These are phyloP conservation scores for Myanophis thanlyinensis DNA, from an alignment of 2,113 vertebrate species.

Conservation along the genomic window DNA sequence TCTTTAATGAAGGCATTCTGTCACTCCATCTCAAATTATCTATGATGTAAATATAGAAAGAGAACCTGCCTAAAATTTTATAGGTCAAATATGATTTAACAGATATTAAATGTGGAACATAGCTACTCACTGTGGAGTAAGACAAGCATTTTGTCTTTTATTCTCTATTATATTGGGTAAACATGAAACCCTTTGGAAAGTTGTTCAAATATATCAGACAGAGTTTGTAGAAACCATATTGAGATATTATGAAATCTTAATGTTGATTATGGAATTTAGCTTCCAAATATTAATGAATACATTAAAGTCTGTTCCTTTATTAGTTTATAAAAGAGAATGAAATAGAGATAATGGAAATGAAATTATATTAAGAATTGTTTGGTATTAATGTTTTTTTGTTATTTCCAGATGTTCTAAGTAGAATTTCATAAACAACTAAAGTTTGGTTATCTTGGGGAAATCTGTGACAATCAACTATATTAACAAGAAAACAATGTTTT, in stretches of 20 bases:
- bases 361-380: not conserved
- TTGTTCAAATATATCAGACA: not conserved
- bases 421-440: not conserved
- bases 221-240: not conserved
- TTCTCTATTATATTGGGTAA: not conserved
- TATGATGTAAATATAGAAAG: not conserved
- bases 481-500: not conserved
- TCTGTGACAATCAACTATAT: not conserved
- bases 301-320: not conserved
- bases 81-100: not conserved
- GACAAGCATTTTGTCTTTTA: not conserved
- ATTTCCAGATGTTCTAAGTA: not conserved
- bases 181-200: not conserved
- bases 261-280: not conserved
- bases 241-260: not conserved
- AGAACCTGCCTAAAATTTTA: not conserved
- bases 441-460: not conserved
- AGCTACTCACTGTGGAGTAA: not conserved
- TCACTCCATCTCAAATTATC: not conserved
- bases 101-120: not conserved
- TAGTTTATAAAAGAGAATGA: not conserved
- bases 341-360: not conserved
- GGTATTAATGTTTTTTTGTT: not conserved
- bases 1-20: not conserved
- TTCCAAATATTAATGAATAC: not conserved